Conservation (phyloP, 2,888 invertebrate species). For the Sthenelais limicola region DNA sequence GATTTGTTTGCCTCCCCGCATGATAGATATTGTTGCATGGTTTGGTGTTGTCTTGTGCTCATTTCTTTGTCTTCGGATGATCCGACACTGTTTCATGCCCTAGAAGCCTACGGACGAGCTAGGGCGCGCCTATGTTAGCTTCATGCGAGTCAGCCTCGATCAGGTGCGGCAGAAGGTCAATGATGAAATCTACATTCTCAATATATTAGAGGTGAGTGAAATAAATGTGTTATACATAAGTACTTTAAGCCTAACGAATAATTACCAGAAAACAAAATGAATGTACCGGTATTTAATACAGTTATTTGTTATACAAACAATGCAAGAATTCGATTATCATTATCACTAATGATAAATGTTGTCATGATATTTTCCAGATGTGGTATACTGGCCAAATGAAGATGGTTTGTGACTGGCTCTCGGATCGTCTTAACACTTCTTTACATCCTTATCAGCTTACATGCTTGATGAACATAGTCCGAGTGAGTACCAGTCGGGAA, state of each 20-base stretch:
- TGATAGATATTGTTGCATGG: background rate
- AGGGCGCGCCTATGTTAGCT: constrained; percentile 98
- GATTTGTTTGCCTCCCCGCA: background rate
- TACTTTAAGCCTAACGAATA: no score
- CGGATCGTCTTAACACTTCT: constrained; percentile 91
- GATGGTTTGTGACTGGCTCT: constrained; percentile 93
- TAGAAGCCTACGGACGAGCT: constrained; percentile 89
- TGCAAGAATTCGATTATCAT: no score
- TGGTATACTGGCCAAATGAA: constrained; percentile 97
- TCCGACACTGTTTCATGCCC: constrained; percentile 31
- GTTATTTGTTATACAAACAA: no score
- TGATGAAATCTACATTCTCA: constrained; percentile 87
- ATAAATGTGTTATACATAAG: no score
- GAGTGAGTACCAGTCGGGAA: constrained; percentile 79
- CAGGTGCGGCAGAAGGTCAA: constrained; percentile 96
- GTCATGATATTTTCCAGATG: constrained; percentile 76
- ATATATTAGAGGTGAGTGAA: constrained; percentile 81
- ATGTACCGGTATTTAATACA: no score
- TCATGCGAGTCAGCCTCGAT: constrained; percentile 97
- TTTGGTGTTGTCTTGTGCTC: background rate
- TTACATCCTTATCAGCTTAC: constrained; percentile 98
- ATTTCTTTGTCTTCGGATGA: constrained; percentile 16
- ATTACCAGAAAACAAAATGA: no score
- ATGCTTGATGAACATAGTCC: constrained; percentile 93
- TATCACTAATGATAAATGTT: background rate